Evolutionary conservation across 1,140 invertebrate species (phyloP), one percentile per base, ranked within the genome.

Genomic region (Neocloeon triangulifer): DNA sequence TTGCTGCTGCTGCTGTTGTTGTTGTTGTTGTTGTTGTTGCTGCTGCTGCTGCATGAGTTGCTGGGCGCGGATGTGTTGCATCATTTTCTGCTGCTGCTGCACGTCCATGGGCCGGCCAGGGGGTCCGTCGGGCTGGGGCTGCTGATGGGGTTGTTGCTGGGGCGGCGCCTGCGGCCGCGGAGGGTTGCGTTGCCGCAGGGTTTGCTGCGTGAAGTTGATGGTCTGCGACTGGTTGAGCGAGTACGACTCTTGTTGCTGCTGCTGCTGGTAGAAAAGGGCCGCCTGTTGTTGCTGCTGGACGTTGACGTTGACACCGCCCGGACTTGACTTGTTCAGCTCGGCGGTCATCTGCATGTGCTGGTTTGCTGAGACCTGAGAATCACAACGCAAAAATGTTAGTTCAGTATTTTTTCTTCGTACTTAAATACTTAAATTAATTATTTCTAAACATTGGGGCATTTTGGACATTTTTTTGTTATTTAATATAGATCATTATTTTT

Each of bases 191-290:
- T 59, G 61, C 40, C 62, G 47, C 29, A 67, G 48, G 33, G 61
- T 66, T 38, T 78, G 74, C 45, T 80, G 76, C 5, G 72, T 72
- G 45, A 84, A 77, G 46, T 79, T 81, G 42, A 85, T 76, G 33
- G 73, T 77, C 52, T 79, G 75, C 27, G 72, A 72, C 52, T 79
- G 75, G 4, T 72, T 27, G 19, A 33, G 23, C 3, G 53, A 49
- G 8, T 49, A 14, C 27, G 27, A 29, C 30, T 56, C 50, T 33
- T 25, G 45, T 33, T 50, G 50, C 22, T 42, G 43, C 12, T 39
- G 29, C 28, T 39, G 39, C 18, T 36, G 41, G 26, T 29, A 18
- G 10, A 18, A 17, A 15, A 34, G 14, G n/a, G 25, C 45, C 30
- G 51, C 51, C 39, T 55, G 49, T 34, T 53, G 51, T 23, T 43